Evolutionary conservation across 2,888 invertebrate genomes (phyloP).

Genomic region (Heteropelma amictum): DNA sequence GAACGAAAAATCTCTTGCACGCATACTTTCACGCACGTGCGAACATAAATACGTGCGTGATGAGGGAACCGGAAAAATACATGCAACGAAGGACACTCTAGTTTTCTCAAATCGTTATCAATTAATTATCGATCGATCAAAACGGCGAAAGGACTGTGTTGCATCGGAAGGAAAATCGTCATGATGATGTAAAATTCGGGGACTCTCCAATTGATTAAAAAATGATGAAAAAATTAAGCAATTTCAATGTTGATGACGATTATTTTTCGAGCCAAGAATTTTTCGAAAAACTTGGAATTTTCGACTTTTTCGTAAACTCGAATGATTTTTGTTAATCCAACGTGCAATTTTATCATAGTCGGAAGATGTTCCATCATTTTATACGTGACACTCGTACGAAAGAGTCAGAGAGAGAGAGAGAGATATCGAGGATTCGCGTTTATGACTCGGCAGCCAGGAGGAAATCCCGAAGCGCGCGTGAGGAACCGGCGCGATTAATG

Average conservation of each 20-base stretch:
- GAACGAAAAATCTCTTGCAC: no score
- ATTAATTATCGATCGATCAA: no score
- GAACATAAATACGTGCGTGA: background rate
- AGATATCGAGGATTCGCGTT: constrained; percentile 18
- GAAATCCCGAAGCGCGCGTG: constrained; percentile 41
- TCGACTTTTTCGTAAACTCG: background rate
- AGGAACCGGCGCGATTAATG: constrained; percentile 61
- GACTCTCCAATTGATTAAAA: no score
- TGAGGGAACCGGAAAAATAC: no score
- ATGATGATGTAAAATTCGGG: no score
- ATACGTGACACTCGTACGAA: constrained; percentile 59
- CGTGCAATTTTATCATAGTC: constrained; percentile 25
- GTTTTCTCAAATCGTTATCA: no score
- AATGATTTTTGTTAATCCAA: background rate
- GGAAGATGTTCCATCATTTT: constrained; percentile 48
- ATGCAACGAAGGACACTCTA: no score
- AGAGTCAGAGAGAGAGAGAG: constrained; percentile 13
- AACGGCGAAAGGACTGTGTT: no score
- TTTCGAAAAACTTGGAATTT: background rate
- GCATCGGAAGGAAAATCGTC: no score
- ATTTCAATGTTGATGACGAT: no score
- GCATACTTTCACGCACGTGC: background rate
- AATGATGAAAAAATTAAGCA: no score
- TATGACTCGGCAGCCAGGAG: constrained; percentile 26
- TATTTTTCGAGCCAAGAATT: no score